Base-by-base conservation (phyloP, 2,113 vertebrate genomes). In the Forbesichthys papilliferus region DNA sequence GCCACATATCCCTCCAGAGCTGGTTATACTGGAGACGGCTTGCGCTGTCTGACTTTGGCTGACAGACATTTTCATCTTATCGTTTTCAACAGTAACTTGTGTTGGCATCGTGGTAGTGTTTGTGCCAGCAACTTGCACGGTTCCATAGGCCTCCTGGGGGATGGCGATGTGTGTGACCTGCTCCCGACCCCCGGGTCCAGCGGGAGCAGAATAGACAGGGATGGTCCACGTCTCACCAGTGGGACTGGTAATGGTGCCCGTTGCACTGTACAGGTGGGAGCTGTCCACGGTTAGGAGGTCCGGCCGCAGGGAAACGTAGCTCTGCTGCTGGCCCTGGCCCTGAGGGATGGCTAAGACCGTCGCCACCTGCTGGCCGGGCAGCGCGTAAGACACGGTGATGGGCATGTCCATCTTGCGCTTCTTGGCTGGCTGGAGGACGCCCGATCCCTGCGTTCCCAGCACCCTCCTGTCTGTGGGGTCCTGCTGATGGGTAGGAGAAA, bases 211-310 rank as follows among this genome's bases (percentile, higher is more conserved):
- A 83, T 99, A 99, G 85, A 99, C 96, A 1, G 97, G 97, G 91
- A 99, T 99, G 90, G 98, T 98, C 98, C 98, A 99, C 56, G 98
- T 99, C 92, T 99, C 98, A 78, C 97, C 97, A 47, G 96, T 97
- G 73, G 98, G 96, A 90, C 96, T 97, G 73, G 98, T 99, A 89
- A 99, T 98, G 77, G 98, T 99, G 87, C 97, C 97, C 33, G 98
- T 98, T 69, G 98, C 94, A 79, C 97, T 97, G 88, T 99, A 99
- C 71, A 99, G 93, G 76, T 99, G 98, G 51, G 96, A 96, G 87
- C 98, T 99, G 93, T 99, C 98, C 90, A 99, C 98, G 11, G 98
- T 99, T 87, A 99, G 89, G 54, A 99, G 96, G 90, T 99, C 98
- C 68, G 97, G 98, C 87, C 96, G 93, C 81, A 99, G 93, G 47